phyloP scores from a whole-genome alignment of 1,140 invertebrate genomes.

The Papilio aristodemus region DNA sequence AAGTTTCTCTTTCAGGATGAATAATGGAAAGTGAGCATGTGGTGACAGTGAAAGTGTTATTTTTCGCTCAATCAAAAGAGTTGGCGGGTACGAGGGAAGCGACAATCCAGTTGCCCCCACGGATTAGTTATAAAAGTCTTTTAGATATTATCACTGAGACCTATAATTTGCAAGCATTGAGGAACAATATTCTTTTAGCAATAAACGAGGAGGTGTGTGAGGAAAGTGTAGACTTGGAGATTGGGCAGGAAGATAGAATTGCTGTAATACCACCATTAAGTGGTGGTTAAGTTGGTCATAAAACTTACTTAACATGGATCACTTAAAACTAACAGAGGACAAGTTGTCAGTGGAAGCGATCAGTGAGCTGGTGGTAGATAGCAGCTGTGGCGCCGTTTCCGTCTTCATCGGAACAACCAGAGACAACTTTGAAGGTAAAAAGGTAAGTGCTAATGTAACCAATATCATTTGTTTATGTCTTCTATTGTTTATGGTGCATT shows the following conservation, averaged over 20 bases:
- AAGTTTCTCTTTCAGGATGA: constrained; percentile 55
- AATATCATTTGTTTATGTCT: no score
- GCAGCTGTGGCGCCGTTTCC: constrained; percentile 92
- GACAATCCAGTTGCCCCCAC: constrained; percentile 75
- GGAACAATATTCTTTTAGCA: constrained; percentile 87
- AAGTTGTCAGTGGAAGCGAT: constrained; percentile 86
- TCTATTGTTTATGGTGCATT: no score
- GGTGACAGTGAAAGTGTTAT: constrained; percentile 85
- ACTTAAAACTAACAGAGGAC: constrained; percentile 85
- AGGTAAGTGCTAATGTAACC: constrained; percentile 73
- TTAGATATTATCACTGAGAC: constrained; percentile 81
- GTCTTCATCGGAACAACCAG: constrained; percentile 95
- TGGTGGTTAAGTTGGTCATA: constrained; percentile 84
- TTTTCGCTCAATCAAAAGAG: constrained; percentile 94
- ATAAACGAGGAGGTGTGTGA: constrained; percentile 89
- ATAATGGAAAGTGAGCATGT: constrained; percentile 71
- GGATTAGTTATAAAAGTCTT: constrained; percentile 81
- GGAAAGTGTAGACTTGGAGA: constrained; percentile 79
- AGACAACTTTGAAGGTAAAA: constrained; percentile 93
- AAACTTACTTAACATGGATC: constrained; percentile 79
- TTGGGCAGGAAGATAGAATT: constrained; percentile 87
- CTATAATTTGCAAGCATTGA: constrained; percentile 86
- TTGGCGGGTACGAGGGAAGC: constrained; percentile 83
- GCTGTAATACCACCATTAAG: constrained; percentile 94
- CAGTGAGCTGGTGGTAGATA: constrained; percentile 84